A percentile compares a stretch with the other conserved stretches of the same genome.
These are phyloP conservation scores for Spialia ferax DNA, from an alignment of 2,888 invertebrate species.

Conservation along the genomic window DNA sequence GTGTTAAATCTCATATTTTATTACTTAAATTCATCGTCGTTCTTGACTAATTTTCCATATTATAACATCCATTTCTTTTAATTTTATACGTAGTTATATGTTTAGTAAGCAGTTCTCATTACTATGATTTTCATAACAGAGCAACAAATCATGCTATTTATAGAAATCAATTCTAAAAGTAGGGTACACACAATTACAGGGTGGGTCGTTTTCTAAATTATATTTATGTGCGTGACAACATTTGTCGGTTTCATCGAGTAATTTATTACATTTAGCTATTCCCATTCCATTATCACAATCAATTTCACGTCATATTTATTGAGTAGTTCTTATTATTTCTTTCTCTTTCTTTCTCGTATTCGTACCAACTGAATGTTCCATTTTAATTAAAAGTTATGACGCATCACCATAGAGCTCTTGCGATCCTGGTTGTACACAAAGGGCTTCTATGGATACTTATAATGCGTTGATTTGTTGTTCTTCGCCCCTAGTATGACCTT, in stretches of 20 bases:
- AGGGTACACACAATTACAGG: constrained; percentile 12
- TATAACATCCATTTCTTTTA: too few relatives aligned
- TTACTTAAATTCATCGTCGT: neutral
- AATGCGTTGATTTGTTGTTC: constrained; percentile 75
- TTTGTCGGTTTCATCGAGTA: constrained; percentile 56
- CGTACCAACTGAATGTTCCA: constrained; percentile 69
- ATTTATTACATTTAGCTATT: constrained; percentile 63
- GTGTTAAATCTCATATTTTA: too few relatives aligned
- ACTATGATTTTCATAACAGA: neutral
- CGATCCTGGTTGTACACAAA: constrained; percentile 58
- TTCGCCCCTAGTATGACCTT: constrained; percentile 70
- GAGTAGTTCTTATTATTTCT: constrained; percentile 54
- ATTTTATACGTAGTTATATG: neutral
- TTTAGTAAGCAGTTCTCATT: neutral
- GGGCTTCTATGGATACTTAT: constrained; percentile 57
- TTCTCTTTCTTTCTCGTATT: constrained; percentile 47
- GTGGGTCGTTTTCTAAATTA: constrained; percentile 27
- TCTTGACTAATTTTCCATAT: too few relatives aligned
- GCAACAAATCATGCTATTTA: neutral
- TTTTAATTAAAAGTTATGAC: constrained; percentile 85
- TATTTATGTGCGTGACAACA: constrained; percentile 64
- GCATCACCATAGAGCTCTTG: constrained; percentile 69
- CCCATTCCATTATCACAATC: constrained; percentile 61
- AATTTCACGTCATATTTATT: constrained; percentile 73
- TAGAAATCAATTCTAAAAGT: neutral